Conservation (phyloP, 2,113 vertebrate species). For the Psilopsiagon aurifrons region DNA sequence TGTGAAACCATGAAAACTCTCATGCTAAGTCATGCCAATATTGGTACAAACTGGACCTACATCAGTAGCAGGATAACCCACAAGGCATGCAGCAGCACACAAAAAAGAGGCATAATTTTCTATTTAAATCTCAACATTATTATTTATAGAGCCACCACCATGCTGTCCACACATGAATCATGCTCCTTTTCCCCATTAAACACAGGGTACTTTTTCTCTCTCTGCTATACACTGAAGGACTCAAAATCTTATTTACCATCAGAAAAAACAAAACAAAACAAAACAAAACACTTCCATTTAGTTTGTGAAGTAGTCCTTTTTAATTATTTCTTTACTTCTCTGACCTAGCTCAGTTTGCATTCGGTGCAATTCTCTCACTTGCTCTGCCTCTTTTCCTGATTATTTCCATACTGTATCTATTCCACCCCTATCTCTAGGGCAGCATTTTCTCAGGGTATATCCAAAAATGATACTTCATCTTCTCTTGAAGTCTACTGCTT, state of each 20-base stretch:
- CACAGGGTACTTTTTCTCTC: neutral
- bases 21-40: neutral
- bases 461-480: neutral
- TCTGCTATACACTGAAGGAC: neutral
- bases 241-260: neutral
- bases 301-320: neutral
- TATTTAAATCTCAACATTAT: neutral
- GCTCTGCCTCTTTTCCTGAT: neutral
- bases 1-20: neutral
- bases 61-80: neutral
- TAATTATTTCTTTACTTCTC: neutral
- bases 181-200: neutral
- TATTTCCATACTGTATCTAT: slow-evolving; percentile 2
- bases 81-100: neutral
- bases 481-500: neutral
- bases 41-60: neutral
- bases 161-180: neutral
- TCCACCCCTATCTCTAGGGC: neutral
- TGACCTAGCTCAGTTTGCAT: neutral
- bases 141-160: neutral
- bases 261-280: neutral
- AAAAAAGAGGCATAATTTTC: neutral
- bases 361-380: neutral
- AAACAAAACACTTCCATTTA: neutral
- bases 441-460: neutral